Percentiles rank a stretch among this genome's conserved stretches.
phyloP scores from a whole-genome alignment of 1,140 invertebrate genomes.

The Bombyx mandarina region DNA sequence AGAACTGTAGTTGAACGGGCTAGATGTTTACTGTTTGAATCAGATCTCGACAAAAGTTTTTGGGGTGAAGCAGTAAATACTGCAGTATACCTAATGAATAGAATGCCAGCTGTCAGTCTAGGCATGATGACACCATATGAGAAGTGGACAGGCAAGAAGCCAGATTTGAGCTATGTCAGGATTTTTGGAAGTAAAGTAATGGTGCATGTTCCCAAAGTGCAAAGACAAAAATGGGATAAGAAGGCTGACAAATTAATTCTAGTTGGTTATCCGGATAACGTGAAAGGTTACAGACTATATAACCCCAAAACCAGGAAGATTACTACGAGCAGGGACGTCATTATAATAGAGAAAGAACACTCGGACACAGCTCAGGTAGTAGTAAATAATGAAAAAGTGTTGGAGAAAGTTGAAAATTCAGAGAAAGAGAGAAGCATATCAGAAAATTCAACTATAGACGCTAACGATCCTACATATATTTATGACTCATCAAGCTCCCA shows the following conservation, averaged over 20 bases:
- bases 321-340: conserved; percentile 17
- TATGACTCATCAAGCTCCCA: neutral
- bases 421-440: conserved; percentile 8
- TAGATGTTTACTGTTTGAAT: conserved; percentile 25
- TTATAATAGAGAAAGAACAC: conserved; percentile 13
- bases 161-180: conserved; percentile 33
- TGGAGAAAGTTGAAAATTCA: conserved; percentile 5
- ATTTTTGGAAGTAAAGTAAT: conserved; percentile 31
- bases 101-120: conserved; percentile 4
- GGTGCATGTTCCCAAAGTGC: conserved; percentile 16
- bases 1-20: conserved; percentile 5
- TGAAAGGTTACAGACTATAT: conserved; percentile 16
- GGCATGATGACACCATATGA: neutral
- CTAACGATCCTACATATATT: conserved; percentile 11
- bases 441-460: conserved; percentile 8
- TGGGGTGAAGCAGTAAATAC: conserved; percentile 31
- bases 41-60: conserved; percentile 23
- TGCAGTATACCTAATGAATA: conserved; percentile 10
- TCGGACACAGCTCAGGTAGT: conserved; percentile 1
- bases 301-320: conserved; percentile 9
- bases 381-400: conserved; percentile 7
- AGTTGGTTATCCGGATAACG: conserved; percentile 19
- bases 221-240: conserved; percentile 5
- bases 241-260: conserved; percentile 16
- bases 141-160: conserved; percentile 21